Base-by-base conservation (phyloP, 2,797 vertebrate genomes). In the Micropoecilia bifurca region DNA sequence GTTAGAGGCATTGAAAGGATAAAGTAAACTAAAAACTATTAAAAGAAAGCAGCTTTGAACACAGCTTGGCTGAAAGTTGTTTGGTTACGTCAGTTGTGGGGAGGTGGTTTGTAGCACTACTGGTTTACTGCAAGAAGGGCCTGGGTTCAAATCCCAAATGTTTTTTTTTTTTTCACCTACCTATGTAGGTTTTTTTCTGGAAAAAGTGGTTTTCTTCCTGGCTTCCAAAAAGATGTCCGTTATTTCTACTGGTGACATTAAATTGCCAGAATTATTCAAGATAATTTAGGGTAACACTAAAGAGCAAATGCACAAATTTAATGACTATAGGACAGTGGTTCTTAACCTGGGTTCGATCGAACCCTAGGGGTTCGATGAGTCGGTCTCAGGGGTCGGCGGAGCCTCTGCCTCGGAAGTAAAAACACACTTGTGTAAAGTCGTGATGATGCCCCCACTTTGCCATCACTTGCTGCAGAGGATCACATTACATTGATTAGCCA, bases 1-100 rank as follows among this genome's bases (percentile, higher is more conserved):
- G 77, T 85, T 90, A 91, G 80, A 8, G 46, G 13, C 2, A 33
- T 61, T 61, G 57, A 61, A 30, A 33, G 18, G 12, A 61, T 61
- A 1, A 1, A 33, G 7, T 13, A 28, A 61, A 30, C 28, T 14
- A 30, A 18, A 18, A 47, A 59, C n/a, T 30, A 25, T n/a, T n/a
- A n/a, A 53, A 57, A 57, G n/a, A 57, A 28, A 57, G 13, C n/a
- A 59, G 57, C 57, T 59, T 59, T 59, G 12, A 59, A 59, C 6
- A 30, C 53, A 55, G 25, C 9, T n/a, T 55, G 9, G 9, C 48
- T 50, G 20, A 50, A 50, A 22, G 48, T 50, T 12, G 25, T 25
- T n/a, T 55, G 53, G 25, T 25, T 55, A 25, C 10, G 5, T n/a
- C 25, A n/a, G 4, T 2, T n/a, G 22, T n/a, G 22, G 20, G 53